Base-by-base conservation (phyloP, 2,888 invertebrate genomes). In the Folsomia candida region DNA sequence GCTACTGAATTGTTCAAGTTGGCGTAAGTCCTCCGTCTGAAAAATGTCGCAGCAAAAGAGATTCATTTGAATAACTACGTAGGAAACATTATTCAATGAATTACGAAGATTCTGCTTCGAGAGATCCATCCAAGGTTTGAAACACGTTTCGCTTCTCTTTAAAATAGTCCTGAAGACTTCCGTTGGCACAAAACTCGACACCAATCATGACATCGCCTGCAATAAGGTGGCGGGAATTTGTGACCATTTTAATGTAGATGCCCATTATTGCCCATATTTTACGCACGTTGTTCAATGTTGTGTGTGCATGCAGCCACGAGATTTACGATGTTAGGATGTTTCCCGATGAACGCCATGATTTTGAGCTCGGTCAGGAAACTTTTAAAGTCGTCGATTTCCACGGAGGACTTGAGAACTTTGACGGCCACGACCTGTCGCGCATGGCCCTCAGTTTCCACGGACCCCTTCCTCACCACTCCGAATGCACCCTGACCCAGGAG, bases 351-450 rank as follows among this genome's bases (percentile, higher is more conserved):
- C 1, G 72, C 74, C 74, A 72, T 72, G 4, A 76, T 72, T 54
- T 76, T 76, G 2, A 76, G 51, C 54, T 76, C 76, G 51, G 69
- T 70, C 1, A 76, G 51, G 47, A 76, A 76, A 20, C 76, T 69
- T 61, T 76, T 76, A 58, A 76, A 76, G 18, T 76, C 76, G 14
- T 72, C 72, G 27, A 76, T 74, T 22, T 76, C 76, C 2, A 69
- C 68, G 2, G 68, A 22, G 2, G 72, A 69, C 37, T 72, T 76
- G 1, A 74, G 51, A 11, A 68, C 74, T 63, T 76, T 76, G 2
- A 76, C 69, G 0, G 76, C 76, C n/a, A 76, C 72, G 37, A 54
- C 64, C 1, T 67, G 37, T 14, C n/a, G 27, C n/a, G 29, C 27
- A 18, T 70, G 28, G 37, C 27, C 54, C 0, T 51, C 11, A 0